A percentile compares a stretch with the other conserved stretches of the same genome.
phyloP scores from a whole-genome alignment of 2,797 vertebrate genomes.

The Acanthis flammea region DNA sequence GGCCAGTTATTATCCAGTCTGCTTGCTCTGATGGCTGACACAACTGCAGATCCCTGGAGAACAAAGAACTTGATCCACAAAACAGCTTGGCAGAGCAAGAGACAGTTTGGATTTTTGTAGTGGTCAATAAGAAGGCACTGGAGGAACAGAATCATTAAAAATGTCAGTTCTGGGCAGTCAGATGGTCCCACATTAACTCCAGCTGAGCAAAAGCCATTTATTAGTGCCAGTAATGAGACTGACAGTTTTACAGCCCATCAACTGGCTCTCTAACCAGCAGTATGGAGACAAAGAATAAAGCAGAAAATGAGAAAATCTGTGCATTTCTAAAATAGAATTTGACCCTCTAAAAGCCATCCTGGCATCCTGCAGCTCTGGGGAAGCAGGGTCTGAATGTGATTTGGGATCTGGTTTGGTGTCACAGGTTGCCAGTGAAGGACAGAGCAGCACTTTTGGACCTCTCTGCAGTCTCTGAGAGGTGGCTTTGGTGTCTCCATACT shows the following conservation, averaged over 20 bases:
- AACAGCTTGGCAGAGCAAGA: background rate
- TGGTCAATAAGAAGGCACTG: background rate
- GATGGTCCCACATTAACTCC: background rate
- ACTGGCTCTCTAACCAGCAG: background rate
- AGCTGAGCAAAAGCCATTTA: slow-evolving; percentile 39
- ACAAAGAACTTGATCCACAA: background rate
- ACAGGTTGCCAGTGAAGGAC: background rate
- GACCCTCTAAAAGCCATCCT: background rate
- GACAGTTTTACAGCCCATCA: slow-evolving; percentile 2
- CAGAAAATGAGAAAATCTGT: background rate
- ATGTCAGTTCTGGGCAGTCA: slow-evolving; percentile 29
- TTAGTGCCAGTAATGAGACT: background rate
- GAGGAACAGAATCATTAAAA: slow-evolving; percentile 26
- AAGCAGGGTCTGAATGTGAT: background rate
- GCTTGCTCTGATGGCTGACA: background rate
- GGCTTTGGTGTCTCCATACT: background rate
- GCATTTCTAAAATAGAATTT: background rate
- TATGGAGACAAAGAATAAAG: background rate
- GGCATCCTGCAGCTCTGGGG: background rate
- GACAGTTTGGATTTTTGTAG: background rate
- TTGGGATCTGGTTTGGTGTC: background rate
- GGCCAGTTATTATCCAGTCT: background rate
- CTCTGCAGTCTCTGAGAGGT: background rate
- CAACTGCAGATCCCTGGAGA: background rate
- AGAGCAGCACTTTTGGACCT: background rate